A percentile compares a stretch with the other conserved stretches of the same genome.
Evolutionary conservation across 2,888 invertebrate genomes (phyloP).

Genomic region (Rugalucina vietnamica): DNA sequence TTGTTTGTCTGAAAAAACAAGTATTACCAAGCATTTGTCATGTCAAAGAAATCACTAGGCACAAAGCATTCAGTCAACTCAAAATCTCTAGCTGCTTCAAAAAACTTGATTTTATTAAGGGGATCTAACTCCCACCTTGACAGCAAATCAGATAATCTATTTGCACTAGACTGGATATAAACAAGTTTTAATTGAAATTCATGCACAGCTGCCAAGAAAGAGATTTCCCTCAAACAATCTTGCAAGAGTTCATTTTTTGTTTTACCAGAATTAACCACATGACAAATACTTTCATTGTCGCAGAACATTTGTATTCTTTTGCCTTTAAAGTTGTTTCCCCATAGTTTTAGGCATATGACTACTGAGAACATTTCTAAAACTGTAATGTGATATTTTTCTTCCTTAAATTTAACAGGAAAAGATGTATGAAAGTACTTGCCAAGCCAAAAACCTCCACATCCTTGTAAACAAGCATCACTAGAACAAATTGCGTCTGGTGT

Average conservation of each 20-base stretch:
- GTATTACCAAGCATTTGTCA: background rate
- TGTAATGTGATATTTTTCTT: background rate
- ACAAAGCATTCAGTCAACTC: background rate
- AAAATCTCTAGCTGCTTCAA: background rate
- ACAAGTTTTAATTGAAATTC: background rate
- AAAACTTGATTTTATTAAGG: background rate
- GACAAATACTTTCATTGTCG: background rate
- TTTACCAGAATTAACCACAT: background rate
- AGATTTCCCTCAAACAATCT: background rate
- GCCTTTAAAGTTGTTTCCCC: background rate
- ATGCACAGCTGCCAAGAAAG: background rate
- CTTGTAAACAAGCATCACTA: constrained; percentile 30
- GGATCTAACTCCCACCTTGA: background rate
- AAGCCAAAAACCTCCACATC: constrained; percentile 30
- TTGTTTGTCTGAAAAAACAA: constrained; percentile 4
- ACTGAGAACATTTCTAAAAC: background rate
- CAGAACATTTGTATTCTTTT: background rate
- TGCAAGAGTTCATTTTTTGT: background rate
- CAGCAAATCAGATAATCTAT: background rate
- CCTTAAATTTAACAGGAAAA: background rate
- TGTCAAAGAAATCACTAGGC: background rate
- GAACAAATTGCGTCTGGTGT: constrained; percentile 28
- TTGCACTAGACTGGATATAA: background rate
- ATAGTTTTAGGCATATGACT: background rate
- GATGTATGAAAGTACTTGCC: constrained; percentile 17